These are phyloP conservation scores for Xenops minutus DNA, from an alignment of 2,797 vertebrate genomes.

Conservation along the genomic window DNA sequence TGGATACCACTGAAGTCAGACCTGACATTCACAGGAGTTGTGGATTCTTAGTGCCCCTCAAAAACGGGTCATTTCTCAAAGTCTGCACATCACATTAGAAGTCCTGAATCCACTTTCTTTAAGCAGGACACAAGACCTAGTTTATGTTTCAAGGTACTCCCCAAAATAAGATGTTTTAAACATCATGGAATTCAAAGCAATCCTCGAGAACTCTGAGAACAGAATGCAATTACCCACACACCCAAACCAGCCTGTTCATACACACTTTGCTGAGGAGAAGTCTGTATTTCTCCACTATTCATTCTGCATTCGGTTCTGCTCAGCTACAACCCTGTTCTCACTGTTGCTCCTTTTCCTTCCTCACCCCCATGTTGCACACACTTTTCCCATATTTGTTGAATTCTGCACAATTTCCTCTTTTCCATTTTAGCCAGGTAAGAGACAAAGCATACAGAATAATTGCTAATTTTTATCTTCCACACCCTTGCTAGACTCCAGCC, in stretches of 20 bases:
- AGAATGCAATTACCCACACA: not conserved
- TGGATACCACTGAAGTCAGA: not conserved
- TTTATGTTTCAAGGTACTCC: not conserved
- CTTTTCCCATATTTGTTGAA: not conserved
- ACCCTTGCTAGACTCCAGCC: not conserved
- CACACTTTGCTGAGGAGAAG: not conserved
- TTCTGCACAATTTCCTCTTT: not conserved
- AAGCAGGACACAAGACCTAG: not conserved
- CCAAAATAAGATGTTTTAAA: not conserved
- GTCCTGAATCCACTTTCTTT: not conserved
- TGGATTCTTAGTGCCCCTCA: not conserved
- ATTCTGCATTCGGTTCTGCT: not conserved
- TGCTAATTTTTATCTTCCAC: not conserved
- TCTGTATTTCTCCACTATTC: not conserved
- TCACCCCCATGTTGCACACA: not conserved
- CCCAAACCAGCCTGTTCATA: not conserved
- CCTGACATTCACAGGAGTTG: not conserved
- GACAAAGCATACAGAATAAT: not conserved
- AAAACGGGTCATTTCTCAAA: not conserved
- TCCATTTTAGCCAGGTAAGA: not conserved
- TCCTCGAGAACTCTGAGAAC: not conserved
- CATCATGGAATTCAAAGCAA: not conserved
- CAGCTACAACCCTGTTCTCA: not conserved
- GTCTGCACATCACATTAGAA: not conserved
- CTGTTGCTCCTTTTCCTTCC: not conserved